phyloP scores from a whole-genome alignment of 2,113 vertebrate genomes.

The Talpa occidentalis region DNA sequence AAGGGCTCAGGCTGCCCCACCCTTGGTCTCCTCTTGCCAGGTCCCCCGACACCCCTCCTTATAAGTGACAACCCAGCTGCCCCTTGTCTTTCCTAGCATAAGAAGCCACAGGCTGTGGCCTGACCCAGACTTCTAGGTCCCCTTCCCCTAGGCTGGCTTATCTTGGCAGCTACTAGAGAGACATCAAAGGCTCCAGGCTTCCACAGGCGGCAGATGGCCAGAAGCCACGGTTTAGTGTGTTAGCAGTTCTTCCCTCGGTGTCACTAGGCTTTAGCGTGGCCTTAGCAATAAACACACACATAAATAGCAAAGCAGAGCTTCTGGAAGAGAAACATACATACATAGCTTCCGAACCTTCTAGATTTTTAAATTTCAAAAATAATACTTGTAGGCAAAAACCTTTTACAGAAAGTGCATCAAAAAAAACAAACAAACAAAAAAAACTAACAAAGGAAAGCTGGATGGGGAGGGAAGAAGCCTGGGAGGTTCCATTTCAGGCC shows the following conservation, averaged over 20 bases:
- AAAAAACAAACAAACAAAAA: not conserved
- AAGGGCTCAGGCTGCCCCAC: not conserved
- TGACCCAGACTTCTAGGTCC: not conserved
- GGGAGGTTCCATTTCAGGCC: not conserved
- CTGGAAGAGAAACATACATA: too few species aligned
- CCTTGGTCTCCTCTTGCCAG: not conserved
- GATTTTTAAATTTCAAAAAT: slow-evolving; percentile 27
- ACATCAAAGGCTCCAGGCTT: not conserved
- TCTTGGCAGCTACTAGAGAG: not conserved
- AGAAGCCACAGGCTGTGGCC: not conserved
- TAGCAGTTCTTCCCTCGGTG: not conserved
- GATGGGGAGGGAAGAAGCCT: not conserved
- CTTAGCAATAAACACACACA: not conserved
- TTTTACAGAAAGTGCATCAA: not conserved
- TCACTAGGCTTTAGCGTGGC: not conserved
- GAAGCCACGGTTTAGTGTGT: not conserved
- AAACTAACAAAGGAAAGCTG: not conserved
- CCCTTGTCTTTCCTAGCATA: not conserved
- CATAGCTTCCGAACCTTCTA: not conserved
- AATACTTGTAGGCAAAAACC: not conserved
- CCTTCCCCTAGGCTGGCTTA: not conserved
- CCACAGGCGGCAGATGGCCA: not conserved
- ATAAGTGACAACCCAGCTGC: not conserved
- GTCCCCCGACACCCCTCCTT: not conserved
- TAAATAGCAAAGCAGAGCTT: not conserved